Conservation (phyloP, 2,113 vertebrate species). For the Zosterops pallidus region DNA sequence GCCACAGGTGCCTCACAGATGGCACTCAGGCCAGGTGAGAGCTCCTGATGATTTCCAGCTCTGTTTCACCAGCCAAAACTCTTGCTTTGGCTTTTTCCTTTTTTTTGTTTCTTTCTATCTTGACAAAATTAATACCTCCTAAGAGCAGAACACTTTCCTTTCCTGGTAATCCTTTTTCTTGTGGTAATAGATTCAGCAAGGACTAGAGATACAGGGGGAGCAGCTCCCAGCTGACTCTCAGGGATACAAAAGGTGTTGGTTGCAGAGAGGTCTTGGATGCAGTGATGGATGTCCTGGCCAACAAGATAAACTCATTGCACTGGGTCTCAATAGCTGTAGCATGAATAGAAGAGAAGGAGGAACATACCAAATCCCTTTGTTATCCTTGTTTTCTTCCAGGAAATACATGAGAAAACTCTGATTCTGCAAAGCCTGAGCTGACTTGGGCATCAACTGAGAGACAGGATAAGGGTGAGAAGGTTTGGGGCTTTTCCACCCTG, state of each 20-base stretch:
- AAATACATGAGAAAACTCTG: background rate
- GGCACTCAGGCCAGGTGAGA: background rate
- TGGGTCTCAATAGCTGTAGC: background rate
- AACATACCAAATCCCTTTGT: background rate
- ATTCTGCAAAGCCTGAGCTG: background rate
- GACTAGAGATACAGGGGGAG: background rate
- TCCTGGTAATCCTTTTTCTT: background rate
- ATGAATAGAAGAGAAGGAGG: background rate
- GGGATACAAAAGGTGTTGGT: background rate
- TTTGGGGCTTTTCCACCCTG: background rate
- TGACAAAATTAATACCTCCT: background rate
- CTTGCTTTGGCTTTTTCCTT: background rate
- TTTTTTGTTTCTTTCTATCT: background rate
- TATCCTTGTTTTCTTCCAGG: background rate
- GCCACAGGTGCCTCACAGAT: background rate
- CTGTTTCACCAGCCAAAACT: background rate
- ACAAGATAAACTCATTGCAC: background rate
- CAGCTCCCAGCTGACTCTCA: background rate
- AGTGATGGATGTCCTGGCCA: background rate
- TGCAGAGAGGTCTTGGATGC: background rate
- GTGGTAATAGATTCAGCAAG: background rate
- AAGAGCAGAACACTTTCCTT: background rate
- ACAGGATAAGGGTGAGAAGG: background rate
- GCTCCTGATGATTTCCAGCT: background rate
- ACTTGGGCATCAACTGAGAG: background rate